Base-by-base conservation (phyloP, 2,113 vertebrate species). In the Channa maculata region DNA sequence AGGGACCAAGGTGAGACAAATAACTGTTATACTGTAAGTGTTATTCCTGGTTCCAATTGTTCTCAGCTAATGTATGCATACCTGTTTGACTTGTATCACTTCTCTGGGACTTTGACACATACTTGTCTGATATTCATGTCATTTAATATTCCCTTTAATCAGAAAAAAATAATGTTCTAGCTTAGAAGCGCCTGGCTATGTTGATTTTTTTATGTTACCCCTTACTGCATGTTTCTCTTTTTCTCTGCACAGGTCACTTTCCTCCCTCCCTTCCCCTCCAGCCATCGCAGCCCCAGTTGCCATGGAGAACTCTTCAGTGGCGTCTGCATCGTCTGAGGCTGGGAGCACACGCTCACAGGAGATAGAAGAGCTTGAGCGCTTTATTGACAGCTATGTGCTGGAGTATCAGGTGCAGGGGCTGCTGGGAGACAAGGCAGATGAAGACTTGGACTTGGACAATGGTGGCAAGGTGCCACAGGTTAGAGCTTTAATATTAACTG, bases 321-420 rank as follows among this genome's bases (percentile, higher is more conserved):
- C 97, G 0, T 99, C 98, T 0, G 97, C 98, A 49, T 99, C 98
- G 8, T 99, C 98, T 0, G 98, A 98, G 92, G 97, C 97, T 0
- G 98, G 98, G 63, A 98, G 97, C 91, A 97, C 96, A 11, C 97
- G 97, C 75, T 99, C 98, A 1, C 98, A 98, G 91, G 97, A 99
- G 89, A 99, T 99, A 0, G 97, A 99, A 83, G 97, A 99, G 92
- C 93, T 99, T 82, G 97, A 99, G 72, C 95, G 97, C 36, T 99
- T 99, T 91, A 99, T 99, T 0, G 97, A 99, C 93, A 99, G 97
- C 92, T 99, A 99, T 0, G 97, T 99, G 61, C 94, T 99, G 54
- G 98, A 99, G 88, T 99, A 99, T 83, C 97, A 99, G 92, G 98
- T 99, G 57, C 97, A 99, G 85, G 98, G 98, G 43, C 92, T 99